phyloP scores from a whole-genome alignment of 2,797 vertebrate genomes.

The Myotis vivesi region DNA sequence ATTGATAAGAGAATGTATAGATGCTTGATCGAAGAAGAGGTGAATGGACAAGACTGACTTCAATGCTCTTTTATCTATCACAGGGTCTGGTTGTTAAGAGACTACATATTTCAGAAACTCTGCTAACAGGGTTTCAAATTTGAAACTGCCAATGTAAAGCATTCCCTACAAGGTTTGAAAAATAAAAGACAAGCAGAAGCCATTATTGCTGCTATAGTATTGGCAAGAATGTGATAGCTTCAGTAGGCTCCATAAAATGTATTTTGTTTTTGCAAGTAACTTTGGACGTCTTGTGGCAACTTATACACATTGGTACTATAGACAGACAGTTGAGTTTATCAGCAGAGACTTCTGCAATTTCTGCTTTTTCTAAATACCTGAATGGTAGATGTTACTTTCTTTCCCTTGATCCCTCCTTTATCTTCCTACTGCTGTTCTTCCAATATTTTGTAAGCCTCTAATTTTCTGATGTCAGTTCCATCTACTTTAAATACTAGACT shows the following conservation, averaged over 20 bases:
- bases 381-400: neutral
- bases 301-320: neutral
- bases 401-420: neutral
- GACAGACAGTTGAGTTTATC: neutral
- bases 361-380: neutral
- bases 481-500: neutral
- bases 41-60: neutral
- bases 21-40: neutral
- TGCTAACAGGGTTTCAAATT: neutral
- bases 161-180: neutral
- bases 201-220: neutral
- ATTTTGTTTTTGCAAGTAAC: slow-evolving; percentile 20
- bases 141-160: neutral
- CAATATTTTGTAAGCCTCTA: neutral
- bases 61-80: neutral
- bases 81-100: neutral
- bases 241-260: neutral
- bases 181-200: neutral
- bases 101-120: neutral
- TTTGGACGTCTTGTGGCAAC: neutral
- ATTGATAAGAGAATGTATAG: neutral
- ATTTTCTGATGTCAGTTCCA: neutral
- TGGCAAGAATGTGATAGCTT: neutral
- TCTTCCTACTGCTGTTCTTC: neutral
- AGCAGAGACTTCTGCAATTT: neutral